Conservation (phyloP, 2,888 invertebrate genomes). For the Thyatira batis region DNA sequence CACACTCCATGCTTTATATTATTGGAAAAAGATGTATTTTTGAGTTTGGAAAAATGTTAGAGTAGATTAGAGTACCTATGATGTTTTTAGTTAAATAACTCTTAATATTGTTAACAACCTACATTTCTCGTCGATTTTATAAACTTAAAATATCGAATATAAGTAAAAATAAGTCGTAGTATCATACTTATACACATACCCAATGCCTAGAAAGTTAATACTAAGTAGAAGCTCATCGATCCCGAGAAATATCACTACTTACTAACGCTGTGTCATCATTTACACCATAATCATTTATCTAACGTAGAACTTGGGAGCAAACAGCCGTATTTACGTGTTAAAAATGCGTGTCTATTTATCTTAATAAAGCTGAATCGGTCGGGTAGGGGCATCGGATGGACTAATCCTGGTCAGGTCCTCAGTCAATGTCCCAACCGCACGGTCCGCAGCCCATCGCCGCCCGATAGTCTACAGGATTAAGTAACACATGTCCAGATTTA, state of each 20-base stretch:
- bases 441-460: constrained; percentile 31
- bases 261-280: constrained; percentile 20
- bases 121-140: too few species aligned
- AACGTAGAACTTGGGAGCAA: constrained; percentile 25
- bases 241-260: neutral
- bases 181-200: neutral
- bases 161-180: too few species aligned
- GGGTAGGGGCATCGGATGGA: constrained; percentile 46
- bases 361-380: constrained; percentile 58
- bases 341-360: constrained; percentile 65
- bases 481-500: constrained; percentile 52
- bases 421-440: constrained; percentile 54
- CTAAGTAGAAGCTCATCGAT: neutral
- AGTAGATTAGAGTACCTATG: too few species aligned
- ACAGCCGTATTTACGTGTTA: constrained; percentile 49
- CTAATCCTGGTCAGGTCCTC: constrained; percentile 54
- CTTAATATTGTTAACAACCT: too few species aligned
- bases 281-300: constrained; percentile 20
- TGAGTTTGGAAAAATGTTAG: too few species aligned
- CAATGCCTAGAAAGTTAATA: neutral
- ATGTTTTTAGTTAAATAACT: too few species aligned
- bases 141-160: too few species aligned
- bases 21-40: neutral
- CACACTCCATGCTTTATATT: neutral
- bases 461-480: constrained; percentile 49